Conservation (phyloP, 2,797 vertebrate species). For the Coreius guichenoti region DNA sequence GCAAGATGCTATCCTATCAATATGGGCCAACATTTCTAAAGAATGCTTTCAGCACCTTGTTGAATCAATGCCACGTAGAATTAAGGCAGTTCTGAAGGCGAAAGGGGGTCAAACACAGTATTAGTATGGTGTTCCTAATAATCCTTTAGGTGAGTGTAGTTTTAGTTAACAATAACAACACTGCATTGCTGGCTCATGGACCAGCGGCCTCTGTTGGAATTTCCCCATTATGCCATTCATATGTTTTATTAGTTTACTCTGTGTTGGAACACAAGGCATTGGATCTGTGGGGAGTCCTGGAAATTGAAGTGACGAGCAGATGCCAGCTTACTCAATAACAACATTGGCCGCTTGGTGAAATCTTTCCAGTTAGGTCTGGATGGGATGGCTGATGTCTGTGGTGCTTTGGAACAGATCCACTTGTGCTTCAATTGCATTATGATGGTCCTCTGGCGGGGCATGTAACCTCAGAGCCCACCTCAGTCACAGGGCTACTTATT, state of each 20-base stretch:
- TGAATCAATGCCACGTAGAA: no score
- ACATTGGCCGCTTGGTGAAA: slow-evolving; percentile 72
- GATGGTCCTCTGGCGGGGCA: slow-evolving; percentile 65
- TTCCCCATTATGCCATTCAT: slow-evolving; percentile 79
- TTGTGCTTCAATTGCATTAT: slow-evolving; percentile 73
- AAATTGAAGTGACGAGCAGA: slow-evolving; percentile 66
- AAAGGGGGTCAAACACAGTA: no score
- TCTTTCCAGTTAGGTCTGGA: slow-evolving; percentile 61
- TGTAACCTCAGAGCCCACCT: slow-evolving; percentile 64
- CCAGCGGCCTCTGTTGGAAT: slow-evolving; percentile 63
- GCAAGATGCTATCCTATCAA: no score
- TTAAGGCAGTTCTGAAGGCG: no score
- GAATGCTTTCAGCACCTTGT: no score
- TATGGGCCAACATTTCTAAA: no score
- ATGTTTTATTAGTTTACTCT: slow-evolving; percentile 84
- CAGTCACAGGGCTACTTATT: slow-evolving; percentile 74
- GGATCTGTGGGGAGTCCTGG: slow-evolving; percentile 70
- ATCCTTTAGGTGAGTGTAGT: no score
- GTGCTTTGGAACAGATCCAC: slow-evolving; percentile 73
- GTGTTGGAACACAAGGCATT: slow-evolving; percentile 71
- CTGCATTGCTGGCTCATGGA: slow-evolving; percentile 13
- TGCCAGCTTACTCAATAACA: slow-evolving; percentile 72
- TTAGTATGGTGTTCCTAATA: no score
- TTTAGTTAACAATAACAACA: not conserved
- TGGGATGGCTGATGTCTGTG: slow-evolving; percentile 53